phyloP scores from a whole-genome alignment of 2,888 invertebrate species.

The Carpatolechia fugitivella region DNA sequence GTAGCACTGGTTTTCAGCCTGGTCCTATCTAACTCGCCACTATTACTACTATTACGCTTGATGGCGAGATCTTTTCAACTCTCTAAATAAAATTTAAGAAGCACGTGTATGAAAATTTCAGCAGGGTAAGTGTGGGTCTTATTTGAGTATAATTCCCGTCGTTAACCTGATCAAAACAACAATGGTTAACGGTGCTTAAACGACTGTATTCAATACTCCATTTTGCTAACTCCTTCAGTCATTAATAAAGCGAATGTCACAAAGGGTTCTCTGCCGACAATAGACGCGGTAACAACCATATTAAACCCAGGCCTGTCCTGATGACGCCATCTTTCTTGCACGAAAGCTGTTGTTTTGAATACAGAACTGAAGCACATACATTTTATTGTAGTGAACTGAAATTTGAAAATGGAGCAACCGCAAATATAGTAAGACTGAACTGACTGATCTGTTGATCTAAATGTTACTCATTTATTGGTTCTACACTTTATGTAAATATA shows the following conservation, averaged over 20 bases:
- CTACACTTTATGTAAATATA: too few species aligned
- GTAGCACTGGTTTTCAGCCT: too few species aligned
- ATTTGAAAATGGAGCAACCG: background rate
- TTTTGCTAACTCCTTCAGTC: conserved; percentile 13
- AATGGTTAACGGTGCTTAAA: background rate
- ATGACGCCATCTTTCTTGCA: background rate
- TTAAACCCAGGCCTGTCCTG: background rate
- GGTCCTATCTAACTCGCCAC: too few species aligned
- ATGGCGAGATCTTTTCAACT: too few species aligned
- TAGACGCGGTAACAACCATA: conserved; percentile 19
- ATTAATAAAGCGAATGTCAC: conserved; percentile 36
- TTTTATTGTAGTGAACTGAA: background rate
- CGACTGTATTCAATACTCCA: conserved; percentile 13
- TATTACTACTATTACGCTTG: too few species aligned
- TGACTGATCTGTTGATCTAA: too few species aligned
- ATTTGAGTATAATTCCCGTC: too few species aligned
- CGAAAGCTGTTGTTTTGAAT: conserved; percentile 1
- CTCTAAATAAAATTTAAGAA: too few species aligned
- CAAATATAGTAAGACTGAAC: too few species aligned
- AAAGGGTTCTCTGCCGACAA: conserved; percentile 24
- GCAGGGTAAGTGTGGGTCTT: too few species aligned
- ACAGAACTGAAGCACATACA: background rate
- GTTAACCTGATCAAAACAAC: background rate
- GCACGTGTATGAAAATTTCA: too few species aligned
- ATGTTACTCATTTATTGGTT: too few species aligned